These are phyloP conservation scores for Fulica atra DNA, from an alignment of 2,113 vertebrate species.

Conservation along the genomic window DNA sequence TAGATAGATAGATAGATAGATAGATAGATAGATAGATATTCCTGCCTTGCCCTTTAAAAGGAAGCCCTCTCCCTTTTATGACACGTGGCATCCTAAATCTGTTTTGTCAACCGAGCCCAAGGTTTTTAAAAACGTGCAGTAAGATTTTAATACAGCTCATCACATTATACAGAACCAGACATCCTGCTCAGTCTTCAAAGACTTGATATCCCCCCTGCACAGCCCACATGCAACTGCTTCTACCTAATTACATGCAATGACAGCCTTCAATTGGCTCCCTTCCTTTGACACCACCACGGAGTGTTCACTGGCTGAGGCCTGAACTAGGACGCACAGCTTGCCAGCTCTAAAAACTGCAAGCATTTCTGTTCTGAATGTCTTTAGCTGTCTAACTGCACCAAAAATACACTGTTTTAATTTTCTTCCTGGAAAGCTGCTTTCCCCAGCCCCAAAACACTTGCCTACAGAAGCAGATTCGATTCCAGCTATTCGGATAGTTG, in stretches of 20 bases:
- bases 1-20: too few relatives aligned
- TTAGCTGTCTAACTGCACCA: background rate
- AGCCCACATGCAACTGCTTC: conserved; percentile 16
- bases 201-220: background rate
- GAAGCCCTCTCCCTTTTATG: background rate
- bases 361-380: background rate
- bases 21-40: background rate
- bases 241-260: background rate
- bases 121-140: background rate
- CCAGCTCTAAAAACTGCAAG: conserved; percentile 30
- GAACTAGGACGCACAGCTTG: background rate
- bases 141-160: conserved; percentile 30
- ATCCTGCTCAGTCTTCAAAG: conserved; percentile 30
- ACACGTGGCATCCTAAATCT: background rate
- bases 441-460: background rate
- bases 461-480: background rate
- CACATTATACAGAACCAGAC: conserved; percentile 14
- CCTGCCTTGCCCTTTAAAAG: background rate
- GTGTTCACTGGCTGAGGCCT: background rate
- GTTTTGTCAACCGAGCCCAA: background rate
- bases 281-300: background rate
- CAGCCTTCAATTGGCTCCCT: background rate
- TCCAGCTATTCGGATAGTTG: background rate
- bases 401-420: background rate
- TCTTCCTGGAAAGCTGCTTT: conserved; percentile 17